These are phyloP conservation scores for Manacus vitellinus DNA, from an alignment of 2,113 vertebrate genomes.

Conservation along the genomic window DNA sequence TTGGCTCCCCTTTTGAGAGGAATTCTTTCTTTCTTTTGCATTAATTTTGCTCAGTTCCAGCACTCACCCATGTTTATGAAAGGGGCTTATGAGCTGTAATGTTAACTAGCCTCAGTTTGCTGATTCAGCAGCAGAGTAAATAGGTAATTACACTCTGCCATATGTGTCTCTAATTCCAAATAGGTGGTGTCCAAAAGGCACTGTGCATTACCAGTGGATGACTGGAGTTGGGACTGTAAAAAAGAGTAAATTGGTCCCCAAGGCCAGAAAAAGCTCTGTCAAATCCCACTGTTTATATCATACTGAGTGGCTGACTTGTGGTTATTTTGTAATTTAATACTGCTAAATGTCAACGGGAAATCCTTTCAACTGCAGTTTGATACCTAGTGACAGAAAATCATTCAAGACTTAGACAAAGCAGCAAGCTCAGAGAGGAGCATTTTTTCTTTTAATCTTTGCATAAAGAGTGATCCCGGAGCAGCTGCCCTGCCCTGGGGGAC, in stretches of 20 bases:
- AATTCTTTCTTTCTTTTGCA: constrained; percentile 53
- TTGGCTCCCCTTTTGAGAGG: constrained; percentile 33
- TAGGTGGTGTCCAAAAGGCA: constrained; percentile 65
- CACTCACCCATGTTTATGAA: constrained; percentile 57
- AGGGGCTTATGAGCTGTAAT: constrained; percentile 44
- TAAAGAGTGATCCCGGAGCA: constrained; percentile 16
- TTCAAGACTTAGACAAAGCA: constrained; percentile 69
- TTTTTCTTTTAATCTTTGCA: constrained; percentile 49
- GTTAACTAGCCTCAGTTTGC: constrained; percentile 63
- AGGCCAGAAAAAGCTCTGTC: constrained; percentile 73
- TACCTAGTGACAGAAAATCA: constrained; percentile 74
- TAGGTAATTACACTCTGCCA: constrained; percentile 73
- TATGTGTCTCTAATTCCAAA: constrained; percentile 72
- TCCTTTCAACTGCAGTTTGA: constrained; percentile 74
- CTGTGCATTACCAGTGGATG: constrained; percentile 69
- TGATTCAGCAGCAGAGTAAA: constrained; percentile 73
- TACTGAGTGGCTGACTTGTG: constrained; percentile 74
- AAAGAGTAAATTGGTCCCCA: constrained; percentile 78
- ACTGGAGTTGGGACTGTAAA: constrained; percentile 69
- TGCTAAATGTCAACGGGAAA: constrained; percentile 76
- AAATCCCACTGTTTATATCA: constrained; percentile 74
- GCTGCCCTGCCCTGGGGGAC: constrained; percentile 28
- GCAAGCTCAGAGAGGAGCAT: constrained; percentile 28
- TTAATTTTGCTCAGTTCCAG: constrained; percentile 56
- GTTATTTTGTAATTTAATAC: constrained; percentile 77